Evolutionary conservation across 2,888 invertebrate genomes (phyloP), one percentile per base, ranked within the genome.

Genomic region (Macrophya alboannulata): DNA sequence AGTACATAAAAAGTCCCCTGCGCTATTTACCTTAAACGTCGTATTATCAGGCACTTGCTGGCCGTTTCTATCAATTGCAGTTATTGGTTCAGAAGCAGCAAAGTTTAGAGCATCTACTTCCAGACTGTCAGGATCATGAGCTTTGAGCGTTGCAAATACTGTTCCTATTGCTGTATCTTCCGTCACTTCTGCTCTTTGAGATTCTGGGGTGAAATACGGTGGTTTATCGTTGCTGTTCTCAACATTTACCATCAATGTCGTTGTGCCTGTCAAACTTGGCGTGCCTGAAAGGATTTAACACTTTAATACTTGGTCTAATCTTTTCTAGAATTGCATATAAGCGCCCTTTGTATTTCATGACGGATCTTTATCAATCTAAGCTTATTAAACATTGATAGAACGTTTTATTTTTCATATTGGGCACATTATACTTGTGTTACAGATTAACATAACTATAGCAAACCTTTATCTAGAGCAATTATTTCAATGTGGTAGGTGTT

Each of bases 161-260:
- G 96, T 96, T 0, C 97, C 97, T 0, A 96, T 93, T 0, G 95
- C 94, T 0, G 97, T 97, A 92, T 98, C 97, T 89, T 98, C 98
- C 4, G 97, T 93, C 90, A 97, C 97, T 94, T 97, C 97, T 0
- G 97, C 96, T 87, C 97, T 95, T 92, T 98, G 98, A 10, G 96
- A 96, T 55, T 95, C 92, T 0, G 98, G 98, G 1, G 95, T 95
- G 92, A 98, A 98, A 92, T 96, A 96, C 0, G 99, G 98, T 86
- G 96, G 95, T 92, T 98, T 98, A 92, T 98, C 98, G 92, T 99
- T 99, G 82, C 96, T 97, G 92, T 99, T 98, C 48, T 97, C 95
- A 4, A 99, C 96, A 89, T 96, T 96, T 8, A 99, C 96, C 59
- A 96, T 96, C 0, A 99, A 94, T 0, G 96, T 97, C 0, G 97